Conservation (phyloP, 2,888 invertebrate genomes). For the Smittia sp. region DNA sequence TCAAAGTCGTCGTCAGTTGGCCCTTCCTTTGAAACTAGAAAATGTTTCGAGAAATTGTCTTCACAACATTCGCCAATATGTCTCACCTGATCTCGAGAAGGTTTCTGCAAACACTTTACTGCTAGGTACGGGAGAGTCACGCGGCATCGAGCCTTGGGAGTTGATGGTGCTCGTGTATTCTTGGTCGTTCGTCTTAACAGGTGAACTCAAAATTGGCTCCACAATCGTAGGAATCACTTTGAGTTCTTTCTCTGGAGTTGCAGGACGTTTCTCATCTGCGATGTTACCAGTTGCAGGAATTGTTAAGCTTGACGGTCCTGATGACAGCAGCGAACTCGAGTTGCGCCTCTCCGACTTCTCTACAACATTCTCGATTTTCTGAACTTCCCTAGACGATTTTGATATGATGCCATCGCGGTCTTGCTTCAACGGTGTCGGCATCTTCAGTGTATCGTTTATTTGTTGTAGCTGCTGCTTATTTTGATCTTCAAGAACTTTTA, state of each 20-base stretch:
- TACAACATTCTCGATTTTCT: neutral
- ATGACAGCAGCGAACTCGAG: neutral
- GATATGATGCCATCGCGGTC: neutral
- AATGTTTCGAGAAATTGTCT: neutral
- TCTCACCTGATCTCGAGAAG: conserved; percentile 9
- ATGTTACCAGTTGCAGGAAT: neutral
- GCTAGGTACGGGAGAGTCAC: neutral
- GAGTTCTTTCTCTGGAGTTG: neutral
- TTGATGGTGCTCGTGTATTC: neutral
- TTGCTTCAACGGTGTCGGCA: neutral
- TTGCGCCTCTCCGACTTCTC: neutral
- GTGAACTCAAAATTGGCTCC: neutral
- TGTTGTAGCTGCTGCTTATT: conserved; percentile 5
- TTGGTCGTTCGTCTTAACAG: neutral
- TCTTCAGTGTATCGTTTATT: conserved; percentile 8
- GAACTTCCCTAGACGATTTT: neutral
- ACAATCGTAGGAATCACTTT: conserved; percentile 29
- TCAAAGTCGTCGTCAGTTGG: conserved; percentile 20
- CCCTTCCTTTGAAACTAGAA: neutral
- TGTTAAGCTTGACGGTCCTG: conserved; percentile 3
- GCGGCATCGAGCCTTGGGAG: conserved; percentile 12
- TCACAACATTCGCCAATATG: neutral
- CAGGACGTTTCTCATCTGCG: neutral
- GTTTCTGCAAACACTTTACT: conserved; percentile 1
- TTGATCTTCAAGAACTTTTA: conserved; percentile 24